Conservation (phyloP, 2,797 vertebrate species). For the Carapus acus region DNA sequence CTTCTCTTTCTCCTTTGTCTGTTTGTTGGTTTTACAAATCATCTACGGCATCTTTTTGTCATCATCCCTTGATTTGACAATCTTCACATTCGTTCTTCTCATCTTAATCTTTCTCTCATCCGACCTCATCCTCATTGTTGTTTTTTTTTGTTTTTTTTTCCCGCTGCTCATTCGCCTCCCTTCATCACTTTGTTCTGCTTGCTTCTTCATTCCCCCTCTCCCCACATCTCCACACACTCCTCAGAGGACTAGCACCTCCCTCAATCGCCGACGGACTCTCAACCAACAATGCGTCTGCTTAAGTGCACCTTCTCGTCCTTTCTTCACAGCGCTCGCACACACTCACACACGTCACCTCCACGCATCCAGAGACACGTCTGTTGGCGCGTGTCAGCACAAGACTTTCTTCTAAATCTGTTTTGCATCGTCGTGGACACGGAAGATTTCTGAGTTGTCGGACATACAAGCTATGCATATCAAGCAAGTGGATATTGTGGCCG, state of each 20-base stretch:
- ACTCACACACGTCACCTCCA: slow-evolving; percentile 4
- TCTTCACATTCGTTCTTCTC: neutral
- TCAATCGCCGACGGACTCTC: slow-evolving; percentile 57
- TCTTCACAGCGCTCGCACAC: slow-evolving; percentile 11
- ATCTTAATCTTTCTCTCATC: neutral
- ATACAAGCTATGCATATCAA: no score
- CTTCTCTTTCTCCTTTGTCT: slow-evolving; percentile 28
- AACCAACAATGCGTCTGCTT: slow-evolving; percentile 67
- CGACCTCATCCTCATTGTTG: neutral
- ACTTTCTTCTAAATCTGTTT: no score
- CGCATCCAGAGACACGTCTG: slow-evolving; percentile 5
- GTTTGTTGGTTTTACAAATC: neutral
- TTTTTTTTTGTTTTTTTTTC: no score
- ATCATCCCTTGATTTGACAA: slow-evolving; percentile 3
- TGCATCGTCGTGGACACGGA: no score
- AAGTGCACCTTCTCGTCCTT: slow-evolving; percentile 47
- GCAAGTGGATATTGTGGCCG: no score
- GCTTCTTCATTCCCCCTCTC: neutral
- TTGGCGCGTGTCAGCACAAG: no score
- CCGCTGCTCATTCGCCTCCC: no score
- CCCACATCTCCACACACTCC: slow-evolving; percentile 37
- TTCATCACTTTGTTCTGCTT: neutral
- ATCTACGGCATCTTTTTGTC: neutral
- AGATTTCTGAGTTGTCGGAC: no score
- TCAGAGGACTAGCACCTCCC: slow-evolving; percentile 70